phyloP scores from a whole-genome alignment of 2,113 vertebrate species.

The Cavia aperea region DNA sequence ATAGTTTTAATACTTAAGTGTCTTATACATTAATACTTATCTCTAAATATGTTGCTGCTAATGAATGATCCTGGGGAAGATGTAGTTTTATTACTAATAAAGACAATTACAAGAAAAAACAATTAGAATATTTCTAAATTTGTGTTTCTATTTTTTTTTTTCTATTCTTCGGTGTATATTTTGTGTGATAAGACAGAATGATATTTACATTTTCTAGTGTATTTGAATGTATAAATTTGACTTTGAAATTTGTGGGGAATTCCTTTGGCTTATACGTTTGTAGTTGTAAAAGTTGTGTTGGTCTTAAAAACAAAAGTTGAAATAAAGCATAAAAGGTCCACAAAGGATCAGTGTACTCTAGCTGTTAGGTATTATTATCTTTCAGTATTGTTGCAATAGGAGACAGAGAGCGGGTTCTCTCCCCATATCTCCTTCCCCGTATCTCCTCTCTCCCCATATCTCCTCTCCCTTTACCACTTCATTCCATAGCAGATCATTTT shows the following conservation, averaged over 20 bases:
- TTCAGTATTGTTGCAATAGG: neutral
- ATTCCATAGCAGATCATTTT: neutral
- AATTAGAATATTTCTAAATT: neutral
- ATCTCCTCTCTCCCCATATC: neutral
- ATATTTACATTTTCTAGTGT: neutral
- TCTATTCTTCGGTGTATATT: neutral
- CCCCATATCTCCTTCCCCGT: accelerated
- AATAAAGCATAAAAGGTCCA: neutral
- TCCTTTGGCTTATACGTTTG: neutral
- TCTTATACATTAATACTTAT: slow-evolving; percentile 8
- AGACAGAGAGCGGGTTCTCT: accelerated
- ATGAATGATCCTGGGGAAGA: neutral
- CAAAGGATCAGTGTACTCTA: neutral
- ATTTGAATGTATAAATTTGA: neutral
- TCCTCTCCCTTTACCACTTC: neutral
- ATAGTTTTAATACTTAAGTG: neutral
- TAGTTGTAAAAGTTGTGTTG: neutral
- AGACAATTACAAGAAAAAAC: slow-evolving; percentile 2
- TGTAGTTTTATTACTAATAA: neutral
- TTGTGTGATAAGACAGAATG: neutral
- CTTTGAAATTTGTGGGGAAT: slow-evolving; percentile 17
- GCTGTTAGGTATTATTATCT: neutral
- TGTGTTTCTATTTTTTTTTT: neutral
- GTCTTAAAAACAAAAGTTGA: neutral
- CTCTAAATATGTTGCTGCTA: neutral